Base-by-base conservation (phyloP, 1,140 invertebrate genomes). In the Zaprionus kolodkinae region DNA sequence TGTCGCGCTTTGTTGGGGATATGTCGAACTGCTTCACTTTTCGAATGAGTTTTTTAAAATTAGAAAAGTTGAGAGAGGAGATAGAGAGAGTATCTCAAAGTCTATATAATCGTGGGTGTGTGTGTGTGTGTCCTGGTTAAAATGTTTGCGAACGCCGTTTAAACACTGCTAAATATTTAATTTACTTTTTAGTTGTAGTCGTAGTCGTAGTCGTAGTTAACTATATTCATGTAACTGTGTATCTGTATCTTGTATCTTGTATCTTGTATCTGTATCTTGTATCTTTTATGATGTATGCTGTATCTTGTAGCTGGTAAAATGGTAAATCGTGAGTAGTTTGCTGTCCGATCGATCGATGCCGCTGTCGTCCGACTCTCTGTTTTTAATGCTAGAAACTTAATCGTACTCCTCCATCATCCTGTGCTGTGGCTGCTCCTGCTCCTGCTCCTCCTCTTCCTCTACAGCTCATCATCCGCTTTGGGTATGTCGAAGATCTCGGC, bases 401-500 rank as follows among this genome's bases (percentile, higher is more conserved):
- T 68, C 71, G 61, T 88, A 75, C 17, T 54, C 25, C 7, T 59
- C 50, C 82, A 61, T 30, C 27, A 40, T 79, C 67, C 21, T 7
- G 71, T 83, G 76, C 66, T 59, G 79, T 72, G 83, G 62, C 65
- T 78, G 6, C 63, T 54, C 35, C 12, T 64, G 10, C 12, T 36
- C 21, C n/a, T 27, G 13, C 45, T 48, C 15, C 65, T 78, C 15
- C 57, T 12, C 5, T 27, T 3, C 13, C 10, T 70, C 76, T 89
- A 91, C 70, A 91, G 76, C 79, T 92, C 92, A 60, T 97, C 96
- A 87, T 97, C 96, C 89, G 95, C 95, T 93, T 97, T 98, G 55
- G 98, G 97, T 94, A 99, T 99, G 94, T 99, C 98, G 93, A 99
- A 99, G 82, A 99, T 99, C 93, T 99, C 98, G 27, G 98, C 97